Evolutionary conservation across 2,888 invertebrate genomes (phyloP), one percentile per base, ranked within the genome.

Genomic region (Conistra vaccinii): DNA sequence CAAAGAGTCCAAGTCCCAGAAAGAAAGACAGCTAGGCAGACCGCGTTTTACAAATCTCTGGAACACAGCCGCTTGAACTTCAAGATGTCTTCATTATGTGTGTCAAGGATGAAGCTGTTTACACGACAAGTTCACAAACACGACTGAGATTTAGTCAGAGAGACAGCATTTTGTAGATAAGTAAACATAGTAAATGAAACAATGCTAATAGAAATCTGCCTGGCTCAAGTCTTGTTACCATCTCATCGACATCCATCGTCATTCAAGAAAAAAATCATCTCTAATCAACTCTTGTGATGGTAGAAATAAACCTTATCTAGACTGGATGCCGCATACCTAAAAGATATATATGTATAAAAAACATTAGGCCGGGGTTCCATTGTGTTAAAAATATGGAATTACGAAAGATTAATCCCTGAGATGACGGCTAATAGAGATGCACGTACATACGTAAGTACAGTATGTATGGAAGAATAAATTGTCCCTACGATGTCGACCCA

Each of bases 41-140:
- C 48, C 55, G 48, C 32, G 61, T 74, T 62, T 42, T 80, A 80
- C n/a, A 74, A 76, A 80, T 80, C 81, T 48, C 76, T 39, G 32
- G 39, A 74, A 77, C 55, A 39, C 60, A 32, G 45, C 48, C 62
- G 57, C 76, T 81, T 75, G 62, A 57, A 48, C 62, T 62, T 63
- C 42, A 75, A 77, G 77, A 75, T 63, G 29, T 67, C 48, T 81
- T 29, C 42, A 77, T 61, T 68, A 57, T 68, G 39, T 77, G 42
- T 62, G 76, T 77, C 76, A 81, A 80, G 75, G 61, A 62, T 81
- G 12, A 73, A 74, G n/a, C 20, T 73, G 53, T 55, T 48, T 48
- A 23, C 29, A 32, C 14, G 26, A 63, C 32, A n/a, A n/a, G n/a
- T n/a, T n/a, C n/a, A n/a, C n/a, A n/a, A 55, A 23, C 29, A 32